Evolutionary conservation across 2,888 invertebrate species (phyloP), one percentile per base, ranked within the genome.

Genomic region (Lacanobia wlatinum): DNA sequence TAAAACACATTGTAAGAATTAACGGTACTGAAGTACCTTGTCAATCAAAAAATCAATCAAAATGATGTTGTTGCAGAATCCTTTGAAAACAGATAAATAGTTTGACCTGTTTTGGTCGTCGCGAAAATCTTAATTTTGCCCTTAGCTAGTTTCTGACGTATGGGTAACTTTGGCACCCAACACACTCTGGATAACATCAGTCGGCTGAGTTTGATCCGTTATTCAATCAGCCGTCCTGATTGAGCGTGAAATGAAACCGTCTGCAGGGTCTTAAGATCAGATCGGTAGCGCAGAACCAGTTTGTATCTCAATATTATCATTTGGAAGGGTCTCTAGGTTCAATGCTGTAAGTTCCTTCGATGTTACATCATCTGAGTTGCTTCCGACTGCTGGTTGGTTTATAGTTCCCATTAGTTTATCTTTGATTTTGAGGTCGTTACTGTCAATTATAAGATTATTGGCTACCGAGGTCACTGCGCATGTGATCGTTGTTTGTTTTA

Each of bases 401-500:
- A 55, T 46, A 72, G 60, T 77, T 77, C 50, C 71, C 70, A 48
- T 76, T 73, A 67, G 46, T 75, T 70, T 43, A 69, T 66, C 48
- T 75, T 71, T 48, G 73, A 50, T 73, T 68, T 85, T 70, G 43
- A 84, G 84, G 84, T 73, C 82, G 56, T 63, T 46, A 58, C 70
- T 81, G 59, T 81, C 75, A 86, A 75, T 77, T 77, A 86, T 53
- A 68, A 40, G 58, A 70, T 67, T 80, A 70, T 60, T 68, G 50
- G 43, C 61, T 62, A 60, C 16, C 65, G 73, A 86, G 84, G 86
- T 70, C 84, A 66, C 56, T 55, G 59, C 59, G 71, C 60, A 75
- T 65, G 58, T 43, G 48, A 50, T 65, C 61, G 60, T 58, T 81
- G 65, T 73, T 69, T 80, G 73, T 69, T 71, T 77, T 52, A 65